Percentiles rank a stretch among this genome's conserved stretches.
phyloP scores from a whole-genome alignment of 2,888 invertebrate species.

The Cordilura impudica region DNA sequence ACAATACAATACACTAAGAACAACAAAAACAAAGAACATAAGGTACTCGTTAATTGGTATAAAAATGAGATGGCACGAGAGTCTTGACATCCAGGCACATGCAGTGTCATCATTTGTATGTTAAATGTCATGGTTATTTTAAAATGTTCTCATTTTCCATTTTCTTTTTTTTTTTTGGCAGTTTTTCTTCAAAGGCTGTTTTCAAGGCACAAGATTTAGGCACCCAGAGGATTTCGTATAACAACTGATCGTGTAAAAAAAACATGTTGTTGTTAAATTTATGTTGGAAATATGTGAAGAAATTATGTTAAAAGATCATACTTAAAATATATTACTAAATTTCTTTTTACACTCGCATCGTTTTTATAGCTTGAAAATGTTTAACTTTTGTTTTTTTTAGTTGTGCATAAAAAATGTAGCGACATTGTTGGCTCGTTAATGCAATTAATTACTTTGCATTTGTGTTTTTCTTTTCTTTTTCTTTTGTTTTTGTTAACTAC shows the following conservation, averaged over 20 bases:
- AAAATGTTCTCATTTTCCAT: conserved; percentile 22
- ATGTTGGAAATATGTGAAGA: not conserved
- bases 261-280: not conserved
- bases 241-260: not conserved
- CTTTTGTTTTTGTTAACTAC: conserved; percentile 18
- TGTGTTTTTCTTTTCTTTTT: not conserved
- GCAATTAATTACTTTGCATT: not conserved
- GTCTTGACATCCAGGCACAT: conserved; percentile 10
- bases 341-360: too few species aligned
- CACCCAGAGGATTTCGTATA: too few species aligned
- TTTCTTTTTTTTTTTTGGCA: not conserved
- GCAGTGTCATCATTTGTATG: conserved; percentile 4
- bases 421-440: conserved; percentile 23
- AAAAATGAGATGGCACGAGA: not conserved
- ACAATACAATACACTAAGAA: too few species aligned
- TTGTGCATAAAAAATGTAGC: too few species aligned
- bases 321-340: too few species aligned
- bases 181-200: not conserved
- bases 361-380: too few species aligned
- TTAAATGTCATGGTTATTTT: not conserved
- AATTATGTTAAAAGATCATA: conserved; percentile 26
- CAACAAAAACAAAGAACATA: not conserved
- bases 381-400: too few species aligned
- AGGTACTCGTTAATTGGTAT: not conserved
- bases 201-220: not conserved